Percentiles rank a stretch among this genome's conserved stretches.
phyloP scores from a whole-genome alignment of 2,797 vertebrate species.

The Sphenopsis melanotis region DNA sequence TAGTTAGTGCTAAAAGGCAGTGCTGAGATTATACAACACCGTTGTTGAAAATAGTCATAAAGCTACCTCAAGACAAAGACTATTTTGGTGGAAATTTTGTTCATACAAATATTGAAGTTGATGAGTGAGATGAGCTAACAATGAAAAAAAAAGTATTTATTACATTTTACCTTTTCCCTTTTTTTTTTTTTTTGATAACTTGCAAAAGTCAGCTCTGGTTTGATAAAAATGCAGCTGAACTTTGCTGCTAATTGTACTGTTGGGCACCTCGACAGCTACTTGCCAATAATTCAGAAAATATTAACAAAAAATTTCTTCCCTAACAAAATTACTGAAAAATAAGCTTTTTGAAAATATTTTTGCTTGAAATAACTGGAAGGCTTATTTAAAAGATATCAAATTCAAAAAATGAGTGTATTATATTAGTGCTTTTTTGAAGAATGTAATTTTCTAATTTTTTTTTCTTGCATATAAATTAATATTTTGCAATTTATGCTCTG shows the following conservation, averaged over 20 bases:
- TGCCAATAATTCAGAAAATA: background rate
- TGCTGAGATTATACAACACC: background rate
- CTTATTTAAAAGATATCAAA: constrained; percentile 3
- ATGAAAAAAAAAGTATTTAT: background rate
- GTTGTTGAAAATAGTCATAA: background rate
- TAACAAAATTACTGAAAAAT: background rate
- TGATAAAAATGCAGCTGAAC: background rate
- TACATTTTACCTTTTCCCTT: rapidly evolving
- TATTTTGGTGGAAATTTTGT: background rate
- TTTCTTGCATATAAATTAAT: constrained; percentile 45
- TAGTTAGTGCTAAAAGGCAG: background rate
- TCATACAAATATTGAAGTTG: background rate
- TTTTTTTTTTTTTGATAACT: background rate
- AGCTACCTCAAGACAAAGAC: background rate
- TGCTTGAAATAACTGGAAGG: background rate
- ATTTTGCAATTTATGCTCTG: background rate
- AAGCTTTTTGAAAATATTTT: background rate
- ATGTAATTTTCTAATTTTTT: constrained; percentile 11
- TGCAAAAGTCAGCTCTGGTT: background rate
- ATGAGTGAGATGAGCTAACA: background rate
- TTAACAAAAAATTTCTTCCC: background rate
- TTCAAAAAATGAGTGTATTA: background rate
- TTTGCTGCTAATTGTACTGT: background rate
- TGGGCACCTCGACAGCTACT: background rate
- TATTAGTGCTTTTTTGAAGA: constrained; percentile 16